A percentile compares a stretch with the other conserved stretches of the same genome.
These are phyloP conservation scores for Phasianus colchicus DNA, from an alignment of 2,113 vertebrate species.

Conservation along the genomic window DNA sequence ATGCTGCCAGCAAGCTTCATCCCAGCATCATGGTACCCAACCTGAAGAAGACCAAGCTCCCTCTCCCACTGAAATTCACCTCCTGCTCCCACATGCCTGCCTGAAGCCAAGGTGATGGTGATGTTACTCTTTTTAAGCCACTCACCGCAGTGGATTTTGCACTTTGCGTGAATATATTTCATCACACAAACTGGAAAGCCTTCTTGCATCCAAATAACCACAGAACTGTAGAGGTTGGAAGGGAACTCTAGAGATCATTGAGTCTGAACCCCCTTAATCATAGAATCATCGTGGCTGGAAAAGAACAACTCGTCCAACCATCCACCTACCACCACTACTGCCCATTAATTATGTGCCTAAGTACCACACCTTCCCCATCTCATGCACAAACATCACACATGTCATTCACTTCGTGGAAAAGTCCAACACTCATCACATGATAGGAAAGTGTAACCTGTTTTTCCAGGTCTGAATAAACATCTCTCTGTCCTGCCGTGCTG, in stretches of 20 bases:
- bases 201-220: not conserved
- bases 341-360: too few species aligned
- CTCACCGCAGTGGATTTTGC: not conserved
- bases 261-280: too few species aligned
- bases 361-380: too few species aligned
- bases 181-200: not conserved
- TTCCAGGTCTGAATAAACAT: not conserved
- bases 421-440: not conserved
- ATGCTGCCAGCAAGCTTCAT: not conserved
- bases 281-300: too few species aligned
- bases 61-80: not conserved
- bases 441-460: not conserved
- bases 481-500: not conserved
- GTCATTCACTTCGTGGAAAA: not conserved
- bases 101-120: fast-evolving
- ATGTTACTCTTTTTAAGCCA: not conserved
- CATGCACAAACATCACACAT: too few species aligned
- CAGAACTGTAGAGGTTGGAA: too few species aligned
- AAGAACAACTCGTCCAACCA: too few species aligned
- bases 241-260: too few species aligned
- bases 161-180: not conserved
- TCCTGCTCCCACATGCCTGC: fast-evolving
- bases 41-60: not conserved
- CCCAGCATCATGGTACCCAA: not conserved
- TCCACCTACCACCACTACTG: too few species aligned